phyloP scores from a whole-genome alignment of 2,888 invertebrate species.

The Andricus curvator region DNA sequence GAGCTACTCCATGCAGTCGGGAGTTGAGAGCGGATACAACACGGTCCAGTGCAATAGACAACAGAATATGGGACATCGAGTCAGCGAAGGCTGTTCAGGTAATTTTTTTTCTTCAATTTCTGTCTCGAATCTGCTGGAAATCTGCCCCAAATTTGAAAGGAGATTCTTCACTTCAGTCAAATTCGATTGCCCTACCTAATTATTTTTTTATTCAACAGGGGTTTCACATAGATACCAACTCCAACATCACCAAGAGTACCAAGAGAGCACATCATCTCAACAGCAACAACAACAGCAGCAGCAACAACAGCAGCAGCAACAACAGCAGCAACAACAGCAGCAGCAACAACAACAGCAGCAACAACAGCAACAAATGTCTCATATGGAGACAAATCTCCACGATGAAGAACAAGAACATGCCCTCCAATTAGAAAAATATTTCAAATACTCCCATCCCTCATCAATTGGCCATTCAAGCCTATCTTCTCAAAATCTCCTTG shows the following conservation, averaged over 20 bases:
- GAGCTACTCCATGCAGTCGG: constrained; percentile 70
- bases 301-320: constrained; percentile 62
- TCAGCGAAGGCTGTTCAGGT: constrained; percentile 74
- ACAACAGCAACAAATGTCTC: constrained; percentile 69
- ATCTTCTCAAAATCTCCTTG: constrained; percentile 73
- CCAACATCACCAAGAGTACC: constrained; percentile 75
- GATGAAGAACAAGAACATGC: constrained; percentile 70
- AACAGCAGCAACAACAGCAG: constrained; percentile 62
- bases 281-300: constrained; percentile 62
- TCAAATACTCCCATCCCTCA: constrained; percentile 71
- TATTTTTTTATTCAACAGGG: constrained; percentile 57
- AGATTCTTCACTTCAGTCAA: neutral
- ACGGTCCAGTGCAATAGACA: constrained; percentile 73
- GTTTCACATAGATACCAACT: constrained; percentile 74
- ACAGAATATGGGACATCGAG: constrained; percentile 76
- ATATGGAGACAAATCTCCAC: constrained; percentile 68
- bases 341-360: constrained; percentile 64
- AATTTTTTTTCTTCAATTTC: constrained; percentile 43
- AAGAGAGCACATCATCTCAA: constrained; percentile 52
- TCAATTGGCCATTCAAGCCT: constrained; percentile 68
- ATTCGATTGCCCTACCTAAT: neutral
- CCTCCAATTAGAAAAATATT: constrained; percentile 74
- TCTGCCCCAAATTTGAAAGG: neutral
- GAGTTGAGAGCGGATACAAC: constrained; percentile 71
- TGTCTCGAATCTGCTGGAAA: neutral